Percentiles rank a stretch among this genome's conserved stretches.
These are phyloP conservation scores for Pycnonotus jocosus DNA, from an alignment of 2,113 vertebrate species.

Conservation along the genomic window DNA sequence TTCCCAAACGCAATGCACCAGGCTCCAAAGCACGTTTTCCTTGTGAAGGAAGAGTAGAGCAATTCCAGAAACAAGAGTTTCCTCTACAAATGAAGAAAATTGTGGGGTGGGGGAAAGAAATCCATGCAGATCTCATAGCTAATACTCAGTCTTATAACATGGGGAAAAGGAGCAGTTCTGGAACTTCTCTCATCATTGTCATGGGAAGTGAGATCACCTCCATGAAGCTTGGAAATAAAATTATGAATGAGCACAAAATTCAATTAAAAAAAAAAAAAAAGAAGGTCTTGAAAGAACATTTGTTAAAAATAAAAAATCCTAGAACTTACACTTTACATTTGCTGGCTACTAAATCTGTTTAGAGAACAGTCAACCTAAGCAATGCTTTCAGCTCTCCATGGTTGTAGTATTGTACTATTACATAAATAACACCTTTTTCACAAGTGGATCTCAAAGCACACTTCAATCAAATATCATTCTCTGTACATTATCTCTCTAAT, in stretches of 20 bases:
- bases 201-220: background rate
- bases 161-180: background rate
- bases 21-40: background rate
- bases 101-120: rapidly evolving
- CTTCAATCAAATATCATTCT: background rate
- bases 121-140: background rate
- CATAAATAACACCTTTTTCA: background rate
- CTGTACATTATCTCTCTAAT: background rate
- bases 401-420: background rate
- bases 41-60: background rate
- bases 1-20: background rate
- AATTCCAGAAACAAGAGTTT: background rate
- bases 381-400: background rate
- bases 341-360: background rate
- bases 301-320: background rate
- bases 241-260: background rate
- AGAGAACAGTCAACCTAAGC: background rate
- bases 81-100: background rate
- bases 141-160: background rate
- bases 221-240: background rate
- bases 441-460: background rate
- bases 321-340: background rate
- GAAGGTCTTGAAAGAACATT: background rate
- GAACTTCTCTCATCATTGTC: background rate
- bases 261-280: background rate